phyloP scores from a whole-genome alignment of 2,113 vertebrate species.

The Anoura caudifer region DNA sequence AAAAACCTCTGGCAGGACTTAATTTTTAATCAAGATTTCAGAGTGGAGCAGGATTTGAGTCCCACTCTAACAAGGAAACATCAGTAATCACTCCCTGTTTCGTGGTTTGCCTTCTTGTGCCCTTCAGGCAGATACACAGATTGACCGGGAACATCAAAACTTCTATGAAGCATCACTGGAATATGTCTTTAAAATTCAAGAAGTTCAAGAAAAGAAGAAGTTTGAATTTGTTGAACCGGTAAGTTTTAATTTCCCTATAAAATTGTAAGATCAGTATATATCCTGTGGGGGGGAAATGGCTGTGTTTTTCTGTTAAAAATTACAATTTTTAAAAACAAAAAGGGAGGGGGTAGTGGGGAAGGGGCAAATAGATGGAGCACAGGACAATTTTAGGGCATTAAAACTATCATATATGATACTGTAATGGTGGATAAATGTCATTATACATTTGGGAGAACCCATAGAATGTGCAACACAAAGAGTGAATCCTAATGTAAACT shows the following conservation, averaged over 20 bases:
- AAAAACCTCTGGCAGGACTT: background rate
- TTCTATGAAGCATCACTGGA: constrained; percentile 97
- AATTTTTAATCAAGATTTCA: background rate
- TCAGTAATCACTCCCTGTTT: background rate
- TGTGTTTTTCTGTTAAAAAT: background rate
- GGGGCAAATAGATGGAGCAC: background rate
- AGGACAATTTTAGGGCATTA: background rate
- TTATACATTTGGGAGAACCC: background rate
- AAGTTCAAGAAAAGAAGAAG: constrained; percentile 99
- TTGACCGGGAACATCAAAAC: constrained; percentile 95
- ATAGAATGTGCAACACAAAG: background rate
- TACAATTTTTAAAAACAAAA: background rate
- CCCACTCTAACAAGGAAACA: background rate
- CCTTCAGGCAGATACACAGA: constrained; percentile 92
- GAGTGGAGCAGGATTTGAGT: background rate
- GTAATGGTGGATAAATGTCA: background rate
- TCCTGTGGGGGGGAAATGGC: background rate
- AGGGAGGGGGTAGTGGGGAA: background rate
- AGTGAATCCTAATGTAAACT: background rate
- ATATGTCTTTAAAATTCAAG: constrained; percentile 99
- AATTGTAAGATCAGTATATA: background rate
- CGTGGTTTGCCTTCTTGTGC: constrained; percentile 47
- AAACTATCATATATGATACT: background rate
- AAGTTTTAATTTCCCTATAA: constrained; percentile 55
- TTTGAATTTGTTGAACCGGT: constrained; percentile 99